Evolutionary conservation across 1,140 invertebrate species (phyloP), one percentile per base, ranked within the genome.

Genomic region (Calosoma granatense): DNA sequence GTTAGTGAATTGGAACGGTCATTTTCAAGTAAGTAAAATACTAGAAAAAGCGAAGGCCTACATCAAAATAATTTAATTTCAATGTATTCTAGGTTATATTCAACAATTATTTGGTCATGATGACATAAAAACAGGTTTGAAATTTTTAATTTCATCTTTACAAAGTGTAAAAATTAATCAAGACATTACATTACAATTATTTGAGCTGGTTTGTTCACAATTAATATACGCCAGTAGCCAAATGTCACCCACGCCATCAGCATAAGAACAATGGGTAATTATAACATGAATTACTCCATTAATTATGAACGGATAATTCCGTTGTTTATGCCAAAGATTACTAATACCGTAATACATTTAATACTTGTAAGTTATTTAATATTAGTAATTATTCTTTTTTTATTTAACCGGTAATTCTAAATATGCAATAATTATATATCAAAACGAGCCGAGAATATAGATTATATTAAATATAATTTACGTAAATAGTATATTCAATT

Each of bases 121-220:
- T 0, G 60, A 54, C 2, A 22, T 70, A 0, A 55, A 60, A 51
- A 58, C 63, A 22, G 63, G 60, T 20, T 2, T 67, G 0, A 59
- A 43, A 23, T 51, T 68, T 14, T 61, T 69, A 1, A 20, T 71
- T 43, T 62, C 60, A 1, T 69, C 68, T 1, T 43, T 71, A 20
- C 70, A 71, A 64, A 65, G 62, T 19, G 54, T 65, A 39, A 69
- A 63, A 53, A 67, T 70, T 47, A 71, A 71, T 58, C 55, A 65
- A 58, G 68, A 71, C 56, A 60, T 69, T 14, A 26, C 66, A 39
- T 59, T 71, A 52, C 70, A 71, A 61, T 56, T 68, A 20, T 66
- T 71, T 54, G 68, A 71, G 53, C 58, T 70, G 11, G 23, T 68
- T 60, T 56, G 56, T 17, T 58, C 66, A 51, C 63, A 65, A 60